Base-by-base conservation (phyloP, 2,113 vertebrate genomes). In the Aix galericulata region DNA sequence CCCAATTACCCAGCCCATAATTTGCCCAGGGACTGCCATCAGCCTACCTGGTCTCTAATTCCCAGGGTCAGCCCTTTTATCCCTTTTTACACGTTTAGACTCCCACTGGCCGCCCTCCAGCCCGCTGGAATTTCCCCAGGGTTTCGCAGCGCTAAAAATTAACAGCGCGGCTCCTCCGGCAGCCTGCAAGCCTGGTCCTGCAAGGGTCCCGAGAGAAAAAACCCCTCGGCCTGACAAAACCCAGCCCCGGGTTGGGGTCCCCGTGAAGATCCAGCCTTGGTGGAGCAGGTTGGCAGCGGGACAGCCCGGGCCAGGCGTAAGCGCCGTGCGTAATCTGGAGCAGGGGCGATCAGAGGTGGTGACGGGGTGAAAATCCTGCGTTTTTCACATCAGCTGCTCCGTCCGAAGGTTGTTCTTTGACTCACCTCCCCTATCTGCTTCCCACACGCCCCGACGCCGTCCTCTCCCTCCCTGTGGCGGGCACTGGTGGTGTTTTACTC, bases 1-100 rank as follows among this genome's bases (percentile, higher is more conserved):
- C 93, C 85, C 88, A 93, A 32, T 95, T 91, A 91, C 83, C 86
- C 92, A 86, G 80, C 91, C 94, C 91, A 86, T 92, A 86, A 93
- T 93, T 93, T 83, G 68, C 60, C 73, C 77, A 16, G 88, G 17
- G 76, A 76, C 11, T 15, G 83, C 17, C 6, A 88, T 46, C 82
- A 59, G 68, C 82, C 83, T 90, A 95, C 94, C 91, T 93, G 95
- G 53, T 26, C 91, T 92, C 34, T 92, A 78, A 90, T 92, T 93
- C 92, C 60, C 76, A 90, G 80, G 91, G 75, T 93, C 88, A 93
- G 56, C 83, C 76, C 80, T 88, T 94, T 95, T 71, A 90, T 82
- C 25, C 95, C 46, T 63, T 92, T 93, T 93, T 74, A 88, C 94
- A 74, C 77, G 89, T 82, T 75, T 89, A 81, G 91, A 78, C 87